Base-by-base conservation (phyloP, 64 coral and sea anemone species). In the Dendronephthya gigantea region DNA sequence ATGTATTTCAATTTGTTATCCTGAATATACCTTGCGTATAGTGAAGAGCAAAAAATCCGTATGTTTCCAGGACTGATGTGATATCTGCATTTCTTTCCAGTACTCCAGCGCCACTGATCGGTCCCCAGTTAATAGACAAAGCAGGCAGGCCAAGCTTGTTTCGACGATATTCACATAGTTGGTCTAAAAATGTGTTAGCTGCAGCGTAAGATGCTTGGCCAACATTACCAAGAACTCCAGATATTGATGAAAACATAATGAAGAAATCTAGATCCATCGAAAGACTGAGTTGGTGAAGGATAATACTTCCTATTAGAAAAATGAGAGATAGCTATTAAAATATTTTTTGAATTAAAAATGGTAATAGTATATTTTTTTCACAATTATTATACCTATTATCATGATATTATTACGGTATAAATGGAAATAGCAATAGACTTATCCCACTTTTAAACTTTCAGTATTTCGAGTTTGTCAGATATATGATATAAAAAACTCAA, bases 191-290 rank as follows among this genome's bases (percentile, higher is more conserved):
- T 9, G 85, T 85, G 39, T 93, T 93, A 19, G 84, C 82, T 22
- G 88, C 88, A 0, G 92, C 62, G 52, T 93, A 93, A 16, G 82
- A 56, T 0, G 62, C 59, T 65, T 93, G 92, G 0, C 56, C 85
- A 50, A 47, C 1, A 68, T 90, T 90, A n/a, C 92, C 92, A 4
- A 93, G 9, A 15, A 93, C 39, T 6, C 84, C 86, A 14, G 92
- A 15, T 7, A 90, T 47, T n/a, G 92, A 93, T 0, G 92, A 93
- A 62, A 93, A 93, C 81, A 90, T 39, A 11, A 93, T 39, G 38
- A 93, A 93, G 41, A 93, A 93, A 47, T 93, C 92, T 17, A 93
- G 79, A 50, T 90, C 85, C 88, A 93, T 90, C 19, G 83, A 37
- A 34, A 88, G n/a, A 55, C 88, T 90, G 35, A 93, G 56, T 25